These are phyloP conservation scores for Choloepus didactylus DNA, from an alignment of 2,797 vertebrate species.

Conservation along the genomic window DNA sequence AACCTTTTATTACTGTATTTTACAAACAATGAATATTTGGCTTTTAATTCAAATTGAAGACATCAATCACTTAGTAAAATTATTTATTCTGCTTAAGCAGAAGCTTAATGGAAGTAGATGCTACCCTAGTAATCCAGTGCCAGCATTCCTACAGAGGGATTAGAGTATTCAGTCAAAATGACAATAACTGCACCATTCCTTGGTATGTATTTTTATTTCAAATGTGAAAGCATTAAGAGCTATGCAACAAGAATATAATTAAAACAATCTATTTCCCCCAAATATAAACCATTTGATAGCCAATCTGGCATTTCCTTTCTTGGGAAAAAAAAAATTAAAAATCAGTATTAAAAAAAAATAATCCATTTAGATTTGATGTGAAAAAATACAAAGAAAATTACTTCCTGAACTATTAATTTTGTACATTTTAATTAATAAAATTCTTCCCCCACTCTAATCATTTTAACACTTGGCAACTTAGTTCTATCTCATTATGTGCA, in stretches of 20 bases:
- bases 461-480: constrained; percentile 65
- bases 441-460: constrained; percentile 34
- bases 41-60: neutral
- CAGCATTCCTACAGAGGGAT: neutral
- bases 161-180: neutral
- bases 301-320: neutral
- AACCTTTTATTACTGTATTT: constrained; percentile 20
- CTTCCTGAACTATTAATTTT: constrained; percentile 55
- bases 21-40: constrained; percentile 11
- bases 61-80: constrained; percentile 65
- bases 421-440: constrained; percentile 50
- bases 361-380: neutral
- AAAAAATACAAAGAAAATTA: constrained; percentile 66
- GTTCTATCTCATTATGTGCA: constrained; percentile 58
- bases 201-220: constrained; percentile 48
- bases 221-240: constrained; percentile 41
- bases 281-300: neutral
- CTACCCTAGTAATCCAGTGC: neutral
- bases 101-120: constrained; percentile 43
- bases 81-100: constrained; percentile 30
- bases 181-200: neutral
- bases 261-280: constrained; percentile 42
- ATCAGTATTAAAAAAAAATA: neutral
- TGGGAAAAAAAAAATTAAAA: neutral
- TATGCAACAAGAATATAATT: constrained; percentile 34